Evolutionary conservation across 2,888 invertebrate genomes (phyloP).

Genomic region (Perithous albicinctus): DNA sequence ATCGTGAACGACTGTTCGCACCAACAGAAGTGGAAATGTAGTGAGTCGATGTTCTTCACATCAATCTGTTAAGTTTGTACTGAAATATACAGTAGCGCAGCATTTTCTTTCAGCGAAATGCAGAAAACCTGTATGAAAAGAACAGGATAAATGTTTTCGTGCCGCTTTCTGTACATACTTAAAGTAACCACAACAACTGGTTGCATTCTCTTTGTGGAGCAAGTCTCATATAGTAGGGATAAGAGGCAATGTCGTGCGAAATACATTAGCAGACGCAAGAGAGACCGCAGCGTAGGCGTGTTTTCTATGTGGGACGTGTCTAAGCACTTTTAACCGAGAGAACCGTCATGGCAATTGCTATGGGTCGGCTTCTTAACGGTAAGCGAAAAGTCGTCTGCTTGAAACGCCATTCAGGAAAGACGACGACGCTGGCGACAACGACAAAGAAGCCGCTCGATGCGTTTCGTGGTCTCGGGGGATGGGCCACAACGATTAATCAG

Average conservation of each 20-base stretch:
- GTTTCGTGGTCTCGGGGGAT: slow-evolving; percentile 79
- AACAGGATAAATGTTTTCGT: not conserved
- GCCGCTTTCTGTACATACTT: not conserved
- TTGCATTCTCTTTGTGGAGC: slow-evolving; percentile 16
- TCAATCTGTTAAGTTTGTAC: not conserved
- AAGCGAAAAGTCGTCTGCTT: slow-evolving; percentile 78
- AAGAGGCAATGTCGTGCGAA: slow-evolving; percentile 36
- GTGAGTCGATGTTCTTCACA: not conserved
- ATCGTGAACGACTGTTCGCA: slow-evolving; percentile 22
- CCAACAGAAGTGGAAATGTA: slow-evolving; percentile 15
- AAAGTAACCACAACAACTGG: slow-evolving; percentile 24
- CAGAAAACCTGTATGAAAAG: not conserved
- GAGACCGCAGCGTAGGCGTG: slow-evolving; percentile 14
- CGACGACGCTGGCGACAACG: slow-evolving; percentile 64
- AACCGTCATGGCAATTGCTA: slow-evolving; percentile 39
- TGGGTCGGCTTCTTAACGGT: slow-evolving; percentile 72
- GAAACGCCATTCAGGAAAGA: slow-evolving; percentile 75
- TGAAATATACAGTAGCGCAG: not conserved
- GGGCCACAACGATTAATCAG: slow-evolving; percentile 84
- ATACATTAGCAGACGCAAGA: slow-evolving; percentile 16
- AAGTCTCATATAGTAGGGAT: not conserved
- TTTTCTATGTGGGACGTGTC: slow-evolving; percentile 7
- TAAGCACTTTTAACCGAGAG: slow-evolving; percentile 34
- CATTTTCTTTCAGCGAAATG: not conserved
- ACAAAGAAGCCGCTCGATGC: slow-evolving; percentile 83